Percentiles rank a stretch among this genome's conserved stretches.
Evolutionary conservation across 2,888 invertebrate genomes (phyloP).

Genomic region (Morpho deidamia): DNA sequence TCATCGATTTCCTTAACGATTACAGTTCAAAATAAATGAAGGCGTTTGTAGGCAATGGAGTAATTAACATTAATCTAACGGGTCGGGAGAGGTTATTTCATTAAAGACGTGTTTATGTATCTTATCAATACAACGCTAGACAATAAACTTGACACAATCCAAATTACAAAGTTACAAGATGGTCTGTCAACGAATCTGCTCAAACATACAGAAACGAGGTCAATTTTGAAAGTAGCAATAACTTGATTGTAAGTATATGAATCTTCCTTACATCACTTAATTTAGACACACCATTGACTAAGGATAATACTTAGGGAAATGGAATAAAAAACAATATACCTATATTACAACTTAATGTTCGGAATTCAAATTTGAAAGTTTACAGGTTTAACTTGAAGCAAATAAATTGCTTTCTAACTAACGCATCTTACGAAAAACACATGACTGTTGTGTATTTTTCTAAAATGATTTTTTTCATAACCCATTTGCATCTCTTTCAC

Average conservation of each 20-base stretch:
- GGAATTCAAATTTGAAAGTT: not conserved
- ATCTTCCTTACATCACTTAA: too few species aligned
- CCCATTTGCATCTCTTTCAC: too few species aligned
- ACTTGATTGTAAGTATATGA: not conserved
- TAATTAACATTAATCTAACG: too few species aligned
- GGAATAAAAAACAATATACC: too few species aligned
- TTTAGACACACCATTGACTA: too few species aligned
- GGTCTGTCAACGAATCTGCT: not conserved
- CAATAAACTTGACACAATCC: conserved; percentile 5
- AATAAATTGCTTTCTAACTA: too few species aligned
- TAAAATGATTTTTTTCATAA: too few species aligned
- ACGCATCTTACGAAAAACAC: too few species aligned
- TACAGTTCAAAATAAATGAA: not conserved
- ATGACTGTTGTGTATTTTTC: too few species aligned
- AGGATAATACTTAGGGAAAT: too few species aligned
- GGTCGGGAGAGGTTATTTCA: not conserved
- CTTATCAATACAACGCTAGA: not conserved
- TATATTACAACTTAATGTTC: not conserved
- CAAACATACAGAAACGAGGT: conserved; percentile 43
- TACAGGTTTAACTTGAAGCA: too few species aligned
- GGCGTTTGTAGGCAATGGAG: too few species aligned
- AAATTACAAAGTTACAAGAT: conserved; percentile 13
- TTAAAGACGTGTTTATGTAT: conserved; percentile 1
- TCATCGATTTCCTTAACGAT: not conserved
- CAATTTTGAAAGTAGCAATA: conserved; percentile 53